These are phyloP conservation scores for Ramphastos sulfuratus DNA, from an alignment of 2,113 vertebrate genomes.

Conservation along the genomic window DNA sequence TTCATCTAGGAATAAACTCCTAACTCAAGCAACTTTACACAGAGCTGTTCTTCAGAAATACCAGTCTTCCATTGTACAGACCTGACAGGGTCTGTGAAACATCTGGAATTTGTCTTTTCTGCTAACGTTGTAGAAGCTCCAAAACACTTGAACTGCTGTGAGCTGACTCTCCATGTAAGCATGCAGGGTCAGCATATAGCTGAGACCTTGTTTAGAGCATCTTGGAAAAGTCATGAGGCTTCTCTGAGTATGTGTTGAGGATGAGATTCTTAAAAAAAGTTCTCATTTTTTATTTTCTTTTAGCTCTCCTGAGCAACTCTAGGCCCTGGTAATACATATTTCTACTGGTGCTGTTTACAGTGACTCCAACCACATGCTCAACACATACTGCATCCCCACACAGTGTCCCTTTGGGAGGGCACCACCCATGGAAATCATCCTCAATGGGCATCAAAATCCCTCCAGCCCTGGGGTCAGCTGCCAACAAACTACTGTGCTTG, in stretches of 20 bases:
- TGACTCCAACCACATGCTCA: neutral
- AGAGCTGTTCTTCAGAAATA: neutral
- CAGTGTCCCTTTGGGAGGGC: neutral
- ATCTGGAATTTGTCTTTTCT: neutral
- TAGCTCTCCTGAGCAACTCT: neutral
- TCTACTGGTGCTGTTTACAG: neutral
- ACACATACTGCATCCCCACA: neutral
- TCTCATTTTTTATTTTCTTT: neutral
- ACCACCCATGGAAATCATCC: neutral
- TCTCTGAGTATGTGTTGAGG: neutral
- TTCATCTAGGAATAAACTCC: neutral
- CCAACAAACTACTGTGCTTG: neutral
- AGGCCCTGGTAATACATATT: neutral
- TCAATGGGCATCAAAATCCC: neutral
- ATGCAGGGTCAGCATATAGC: neutral
- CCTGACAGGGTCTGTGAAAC: neutral
- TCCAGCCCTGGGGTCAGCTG: neutral
- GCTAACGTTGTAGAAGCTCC: neutral
- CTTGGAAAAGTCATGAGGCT: neutral
- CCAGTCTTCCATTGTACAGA: neutral
- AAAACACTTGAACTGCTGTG: neutral
- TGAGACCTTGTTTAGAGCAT: neutral
- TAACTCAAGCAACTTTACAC: neutral
- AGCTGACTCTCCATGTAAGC: neutral
- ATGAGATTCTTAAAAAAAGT: neutral